These are phyloP conservation scores for Cryptoprocta ferox DNA, from an alignment of 2,797 vertebrate genomes.

Conservation along the genomic window DNA sequence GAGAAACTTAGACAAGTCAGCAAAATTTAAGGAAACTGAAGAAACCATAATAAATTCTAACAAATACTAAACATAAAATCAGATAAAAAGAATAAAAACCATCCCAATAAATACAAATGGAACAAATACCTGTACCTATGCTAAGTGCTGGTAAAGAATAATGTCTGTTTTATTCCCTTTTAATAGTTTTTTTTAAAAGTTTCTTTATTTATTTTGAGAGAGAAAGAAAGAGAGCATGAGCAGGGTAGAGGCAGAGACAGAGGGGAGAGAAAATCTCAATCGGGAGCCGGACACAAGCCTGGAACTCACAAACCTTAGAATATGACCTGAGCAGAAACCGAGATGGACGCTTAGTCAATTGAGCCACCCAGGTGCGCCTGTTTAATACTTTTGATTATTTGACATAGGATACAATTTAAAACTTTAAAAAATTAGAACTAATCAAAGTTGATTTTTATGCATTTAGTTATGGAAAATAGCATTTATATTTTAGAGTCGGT, in stretches of 20 bases:
- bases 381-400: conserved; percentile 19
- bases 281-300: no score
- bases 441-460: neutral
- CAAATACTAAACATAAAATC: neutral
- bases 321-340: no score
- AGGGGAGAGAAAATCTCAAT: no score
- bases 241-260: no score
- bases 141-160: neutral
- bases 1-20: neutral
- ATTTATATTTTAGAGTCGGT: conserved; percentile 27
- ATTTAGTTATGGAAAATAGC: conserved; percentile 11
- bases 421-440: conserved; percentile 17
- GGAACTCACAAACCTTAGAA: no score
- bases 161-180: neutral
- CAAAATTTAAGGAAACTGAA: conserved; percentile 10
- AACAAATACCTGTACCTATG: neutral
- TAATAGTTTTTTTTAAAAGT: neutral
- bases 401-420: neutral
- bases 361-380: neutral
- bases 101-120: neutral
- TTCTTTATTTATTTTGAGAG: no score
- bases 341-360: no score
- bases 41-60: conserved; percentile 4
- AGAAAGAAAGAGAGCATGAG: no score
- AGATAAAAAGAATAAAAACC: conserved; percentile 24